Evolutionary conservation across 2,888 invertebrate genomes (phyloP).

Genomic region (Sicus ferrugineus): DNA sequence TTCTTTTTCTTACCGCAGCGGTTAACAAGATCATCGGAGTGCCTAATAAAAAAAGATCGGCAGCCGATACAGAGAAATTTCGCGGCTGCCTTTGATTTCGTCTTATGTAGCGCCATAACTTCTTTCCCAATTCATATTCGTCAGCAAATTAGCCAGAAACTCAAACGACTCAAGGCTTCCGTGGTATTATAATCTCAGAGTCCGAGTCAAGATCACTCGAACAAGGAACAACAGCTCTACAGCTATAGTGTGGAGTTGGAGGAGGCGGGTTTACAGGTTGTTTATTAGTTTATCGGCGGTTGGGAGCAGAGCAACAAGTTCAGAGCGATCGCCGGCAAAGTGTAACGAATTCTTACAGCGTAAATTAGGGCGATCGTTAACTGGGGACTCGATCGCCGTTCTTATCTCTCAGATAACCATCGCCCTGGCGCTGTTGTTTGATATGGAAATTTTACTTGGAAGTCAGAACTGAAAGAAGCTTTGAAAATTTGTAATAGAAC

Average conservation of each 20-base stretch:
- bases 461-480: too few relatives aligned
- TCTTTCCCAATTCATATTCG: conserved; percentile 25
- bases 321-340: conserved; percentile 7
- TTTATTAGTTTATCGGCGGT: conserved; percentile 15
- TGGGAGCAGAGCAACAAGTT: conserved; percentile 19
- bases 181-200: conserved; percentile 19
- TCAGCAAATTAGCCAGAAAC: conserved; percentile 41
- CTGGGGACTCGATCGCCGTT: not conserved
- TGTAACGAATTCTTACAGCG: conserved; percentile 21
- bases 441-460: conserved; percentile 23
- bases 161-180: conserved; percentile 42
- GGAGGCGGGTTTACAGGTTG: conserved; percentile 24
- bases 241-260: not conserved
- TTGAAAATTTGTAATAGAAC: too few relatives aligned
- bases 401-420: not conserved
- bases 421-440: conserved; percentile 2
- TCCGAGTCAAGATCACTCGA: not conserved
- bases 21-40: conserved; percentile 25
- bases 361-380: conserved; percentile 22
- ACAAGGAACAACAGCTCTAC: not conserved
- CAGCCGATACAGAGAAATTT: conserved; percentile 23
- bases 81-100: conserved; percentile 27
- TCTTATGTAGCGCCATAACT: conserved; percentile 21
- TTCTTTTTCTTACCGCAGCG: not conserved
- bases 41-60: not conserved